Evolutionary conservation across 2,797 vertebrate genomes (phyloP).

Genomic region (Cossypha dichroa): DNA sequence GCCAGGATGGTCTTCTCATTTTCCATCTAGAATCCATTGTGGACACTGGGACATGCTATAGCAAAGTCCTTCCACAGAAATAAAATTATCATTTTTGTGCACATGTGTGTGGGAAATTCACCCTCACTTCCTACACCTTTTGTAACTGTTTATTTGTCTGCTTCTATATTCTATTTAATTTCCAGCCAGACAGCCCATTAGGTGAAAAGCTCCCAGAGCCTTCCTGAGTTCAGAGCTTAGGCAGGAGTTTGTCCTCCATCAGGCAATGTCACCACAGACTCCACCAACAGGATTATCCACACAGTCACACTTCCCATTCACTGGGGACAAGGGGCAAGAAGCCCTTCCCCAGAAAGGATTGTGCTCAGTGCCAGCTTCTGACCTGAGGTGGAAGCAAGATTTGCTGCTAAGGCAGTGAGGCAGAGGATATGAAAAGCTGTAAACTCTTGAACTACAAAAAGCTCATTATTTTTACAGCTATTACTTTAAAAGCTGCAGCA

Average conservation of each 20-base stretch:
- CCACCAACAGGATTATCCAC: neutral
- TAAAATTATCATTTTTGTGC: neutral
- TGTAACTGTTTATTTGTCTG: neutral
- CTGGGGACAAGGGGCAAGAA: neutral
- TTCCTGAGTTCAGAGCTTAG: neutral
- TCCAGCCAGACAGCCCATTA: neutral
- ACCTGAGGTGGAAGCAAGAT: neutral
- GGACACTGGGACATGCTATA: neutral
- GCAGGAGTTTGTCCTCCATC: neutral
- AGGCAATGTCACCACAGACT: neutral
- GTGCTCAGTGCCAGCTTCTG: neutral
- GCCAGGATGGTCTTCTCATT: neutral
- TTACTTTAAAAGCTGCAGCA: neutral
- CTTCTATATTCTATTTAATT: neutral
- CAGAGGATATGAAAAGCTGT: neutral
- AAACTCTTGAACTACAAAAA: neutral
- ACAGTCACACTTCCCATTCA: neutral
- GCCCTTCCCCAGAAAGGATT: neutral
- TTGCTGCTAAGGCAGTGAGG: neutral
- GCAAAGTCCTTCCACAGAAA: neutral
- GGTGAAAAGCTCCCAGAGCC: neutral
- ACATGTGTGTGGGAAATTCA: accelerated
- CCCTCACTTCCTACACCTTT: neutral
- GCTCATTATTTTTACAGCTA: neutral
- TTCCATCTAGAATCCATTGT: neutral